Base-by-base conservation (phyloP, 2,888 invertebrate species). In the Megaustenia siamemsis region DNA sequence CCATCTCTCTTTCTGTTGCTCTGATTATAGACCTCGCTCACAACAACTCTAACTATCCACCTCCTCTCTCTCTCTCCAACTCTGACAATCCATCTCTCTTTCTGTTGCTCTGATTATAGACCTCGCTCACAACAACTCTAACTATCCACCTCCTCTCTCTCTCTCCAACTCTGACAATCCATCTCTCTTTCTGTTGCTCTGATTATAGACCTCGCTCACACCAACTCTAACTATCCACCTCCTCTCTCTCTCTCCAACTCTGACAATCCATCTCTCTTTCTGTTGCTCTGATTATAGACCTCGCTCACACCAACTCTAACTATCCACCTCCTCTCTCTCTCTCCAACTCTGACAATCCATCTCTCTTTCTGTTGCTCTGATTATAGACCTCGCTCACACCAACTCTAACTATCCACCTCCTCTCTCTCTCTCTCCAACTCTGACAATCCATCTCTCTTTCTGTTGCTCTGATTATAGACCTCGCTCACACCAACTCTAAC, bases 281-380 rank as follows among this genome's bases (percentile, higher is more conserved):
- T 21, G 3, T 56, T 21, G 24, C 56, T 21, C 63, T 66, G 8
- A 32, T 32, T 66, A 1, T 66, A 10, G 28, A 6, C 32, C 63
- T 66, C 32, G 38, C 38, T 71, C n/a, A 69, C 71, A 69, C 43
- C 71, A 49, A 53, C 35, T 81, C 49, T 49, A 18, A 32, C 35
- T 28, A 32, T 32, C 12, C 38, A 12, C 60, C 28, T 24, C 10
- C 45, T 24, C 32, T 45, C n/a, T 69, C 45, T 60, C 24, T 68
- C 21, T 53, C 6, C 56, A 18, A 56, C 53, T 81, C 3, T 69
- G 21, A 49, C 45, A 53, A 21, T 80, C 80, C 69, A 24, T 69
- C 71, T 69, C 10, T 53, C 53, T 69, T 43, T 81, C 69, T 49
- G 5, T 53, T n/a, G n/a, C 35, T 71, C 53, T 69, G 32, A 53